Evolutionary conservation across 2,888 invertebrate species (phyloP).

Genomic region (Aphidius colemani): DNA sequence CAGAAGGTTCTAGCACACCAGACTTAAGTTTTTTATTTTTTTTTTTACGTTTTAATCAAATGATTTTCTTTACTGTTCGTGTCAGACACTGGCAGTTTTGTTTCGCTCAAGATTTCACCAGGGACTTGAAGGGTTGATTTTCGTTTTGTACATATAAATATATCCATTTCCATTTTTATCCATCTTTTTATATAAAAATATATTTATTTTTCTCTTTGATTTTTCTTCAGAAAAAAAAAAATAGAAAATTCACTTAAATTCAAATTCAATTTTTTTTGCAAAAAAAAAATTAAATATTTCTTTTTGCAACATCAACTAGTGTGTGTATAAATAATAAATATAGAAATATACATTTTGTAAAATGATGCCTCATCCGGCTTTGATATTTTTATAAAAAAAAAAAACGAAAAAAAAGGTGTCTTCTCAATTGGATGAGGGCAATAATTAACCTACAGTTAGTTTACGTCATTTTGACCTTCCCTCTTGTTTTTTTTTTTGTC

Average conservation of each 20-base stretch:
- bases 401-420: slow-evolving; percentile 29
- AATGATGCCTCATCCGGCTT: not conserved
- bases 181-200: slow-evolving; percentile 1
- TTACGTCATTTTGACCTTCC: slow-evolving; percentile 45
- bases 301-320: no score
- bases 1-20: slow-evolving; percentile 49
- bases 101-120: slow-evolving; percentile 45
- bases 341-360: no score
- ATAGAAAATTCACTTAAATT: slow-evolving; percentile 30
- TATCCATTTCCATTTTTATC: slow-evolving; percentile 8
- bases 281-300: no score
- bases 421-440: slow-evolving; percentile 41
- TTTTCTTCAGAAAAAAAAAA: no score
- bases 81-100: slow-evolving; percentile 38
- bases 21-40: slow-evolving; percentile 32
- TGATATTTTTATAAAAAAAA: slow-evolving; percentile 5
- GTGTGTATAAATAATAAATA: no score
- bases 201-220: slow-evolving; percentile 10
- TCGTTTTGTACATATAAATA: slow-evolving; percentile 22
- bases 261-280: not conserved
- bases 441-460: slow-evolving; percentile 60
- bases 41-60: slow-evolving; percentile 61
- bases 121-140: slow-evolving; percentile 54
- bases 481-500: slow-evolving; percentile 44
- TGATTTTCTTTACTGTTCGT: slow-evolving; percentile 57